Conservation (phyloP, 1,140 invertebrate species). For the Delia radicum region DNA sequence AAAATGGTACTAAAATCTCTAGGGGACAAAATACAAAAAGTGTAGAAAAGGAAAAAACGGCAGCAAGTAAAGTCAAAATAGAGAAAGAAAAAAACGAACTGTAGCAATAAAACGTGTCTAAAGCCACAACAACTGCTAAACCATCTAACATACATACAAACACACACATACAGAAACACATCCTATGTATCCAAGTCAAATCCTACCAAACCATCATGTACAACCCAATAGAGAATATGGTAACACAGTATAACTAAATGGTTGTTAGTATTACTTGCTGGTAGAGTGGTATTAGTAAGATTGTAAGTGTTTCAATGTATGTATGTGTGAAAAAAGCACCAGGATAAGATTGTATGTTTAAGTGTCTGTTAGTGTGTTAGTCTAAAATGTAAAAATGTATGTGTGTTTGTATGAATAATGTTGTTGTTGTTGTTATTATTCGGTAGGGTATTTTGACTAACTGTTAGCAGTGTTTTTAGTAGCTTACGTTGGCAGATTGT, state of each 20-base stretch:
- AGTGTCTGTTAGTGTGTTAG: neutral
- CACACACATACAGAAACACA: no score
- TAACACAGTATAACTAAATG: neutral
- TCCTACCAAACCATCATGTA: neutral
- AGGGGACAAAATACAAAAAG: neutral
- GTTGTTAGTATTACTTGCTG: neutral
- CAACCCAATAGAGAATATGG: neutral
- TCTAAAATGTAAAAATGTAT: neutral
- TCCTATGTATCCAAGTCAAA: neutral
- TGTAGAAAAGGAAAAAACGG: neutral
- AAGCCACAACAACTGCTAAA: neutral
- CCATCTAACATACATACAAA: no score
- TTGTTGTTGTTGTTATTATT: neutral
- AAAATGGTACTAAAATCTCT: neutral
- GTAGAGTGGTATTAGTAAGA: no score
- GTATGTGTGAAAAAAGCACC: no score
- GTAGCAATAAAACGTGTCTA: neutral
- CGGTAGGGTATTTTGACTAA: neutral
- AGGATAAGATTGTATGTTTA: neutral
- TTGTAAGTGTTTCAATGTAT: no score
- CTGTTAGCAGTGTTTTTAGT: conserved; percentile 1
- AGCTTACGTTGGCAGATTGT: conserved; percentile 3
- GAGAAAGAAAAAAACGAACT: neutral
- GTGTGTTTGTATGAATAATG: neutral
- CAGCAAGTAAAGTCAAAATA: neutral